These are phyloP conservation scores for Cataglyphis rosenhaueri DNA, from an alignment of 2,888 invertebrate species.

Conservation along the genomic window DNA sequence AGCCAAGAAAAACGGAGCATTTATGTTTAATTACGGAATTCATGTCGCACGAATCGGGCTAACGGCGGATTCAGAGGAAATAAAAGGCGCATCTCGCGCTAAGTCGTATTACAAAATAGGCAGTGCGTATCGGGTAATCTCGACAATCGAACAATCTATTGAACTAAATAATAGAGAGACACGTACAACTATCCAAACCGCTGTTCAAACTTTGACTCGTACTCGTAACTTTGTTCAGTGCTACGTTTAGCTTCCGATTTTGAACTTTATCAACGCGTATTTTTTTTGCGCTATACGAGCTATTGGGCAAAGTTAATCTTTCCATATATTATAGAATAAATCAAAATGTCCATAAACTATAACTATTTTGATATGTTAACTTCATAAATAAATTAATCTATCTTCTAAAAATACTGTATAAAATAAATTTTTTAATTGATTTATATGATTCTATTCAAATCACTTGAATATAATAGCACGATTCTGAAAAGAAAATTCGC, in stretches of 20 bases:
- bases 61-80: constrained; percentile 18
- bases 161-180: constrained; percentile 40
- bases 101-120: constrained; percentile 51
- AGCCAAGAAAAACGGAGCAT: neutral
- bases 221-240: constrained; percentile 38
- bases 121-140: constrained; percentile 25
- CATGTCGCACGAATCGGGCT: constrained; percentile 2
- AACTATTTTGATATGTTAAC: neutral
- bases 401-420: neutral
- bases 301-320: constrained; percentile 11
- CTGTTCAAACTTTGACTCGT: constrained; percentile 35
- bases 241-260: constrained; percentile 20
- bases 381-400: constrained; percentile 15
- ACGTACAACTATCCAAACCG: constrained; percentile 35
- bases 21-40: constrained; percentile 29
- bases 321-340: neutral
- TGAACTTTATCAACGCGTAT: constrained; percentile 22
- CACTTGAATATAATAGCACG: neutral
- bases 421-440: neutral
- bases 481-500: neutral
- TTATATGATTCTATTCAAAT: neutral
- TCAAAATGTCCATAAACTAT: neutral
- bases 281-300: neutral
- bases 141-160: constrained; percentile 34
- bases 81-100: constrained; percentile 31